phyloP scores from a whole-genome alignment of 2,888 invertebrate species.

The Mechanitis mazaeus region DNA sequence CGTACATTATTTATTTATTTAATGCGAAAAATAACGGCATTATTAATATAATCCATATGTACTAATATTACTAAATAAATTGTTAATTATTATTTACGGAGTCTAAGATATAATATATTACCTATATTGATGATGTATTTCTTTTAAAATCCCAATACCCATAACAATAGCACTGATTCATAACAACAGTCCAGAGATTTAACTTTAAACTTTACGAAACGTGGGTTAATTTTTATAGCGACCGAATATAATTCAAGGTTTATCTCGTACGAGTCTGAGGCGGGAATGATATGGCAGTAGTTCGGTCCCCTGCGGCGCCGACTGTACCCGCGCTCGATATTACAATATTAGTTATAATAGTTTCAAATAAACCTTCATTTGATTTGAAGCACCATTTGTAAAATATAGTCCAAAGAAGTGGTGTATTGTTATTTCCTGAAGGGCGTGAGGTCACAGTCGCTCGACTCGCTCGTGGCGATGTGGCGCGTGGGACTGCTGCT shows the following conservation, averaged over 20 bases:
- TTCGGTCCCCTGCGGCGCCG: constrained; percentile 17
- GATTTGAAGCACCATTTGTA: neutral
- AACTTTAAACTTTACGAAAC: constrained; percentile 8
- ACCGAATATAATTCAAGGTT: constrained; percentile 18
- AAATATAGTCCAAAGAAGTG: constrained; percentile 8
- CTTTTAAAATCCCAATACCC: too few relatives aligned
- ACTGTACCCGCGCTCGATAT: neutral
- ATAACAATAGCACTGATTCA: too few relatives aligned
- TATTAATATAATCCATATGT: too few relatives aligned
- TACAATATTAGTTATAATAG: too few relatives aligned
- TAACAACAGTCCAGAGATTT: too few relatives aligned
- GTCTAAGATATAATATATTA: too few relatives aligned
- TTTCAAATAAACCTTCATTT: neutral
- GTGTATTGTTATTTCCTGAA: constrained; percentile 41
- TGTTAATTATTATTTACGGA: too few relatives aligned
- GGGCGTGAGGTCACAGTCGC: constrained; percentile 51
- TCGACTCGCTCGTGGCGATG: constrained; percentile 37
- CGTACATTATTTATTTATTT: too few relatives aligned
- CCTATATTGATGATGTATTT: too few relatives aligned
- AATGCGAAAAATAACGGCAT: too few relatives aligned
- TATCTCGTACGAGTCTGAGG: constrained; percentile 11
- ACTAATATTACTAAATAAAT: too few relatives aligned
- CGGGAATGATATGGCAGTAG: constrained; percentile 16
- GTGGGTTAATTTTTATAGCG: constrained; percentile 13
- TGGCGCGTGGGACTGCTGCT: constrained; percentile 45